A percentile compares a stretch with the other conserved stretches of the same genome.
These are phyloP conservation scores for Apotomis turbidana DNA, from an alignment of 2,888 invertebrate species.

Conservation along the genomic window DNA sequence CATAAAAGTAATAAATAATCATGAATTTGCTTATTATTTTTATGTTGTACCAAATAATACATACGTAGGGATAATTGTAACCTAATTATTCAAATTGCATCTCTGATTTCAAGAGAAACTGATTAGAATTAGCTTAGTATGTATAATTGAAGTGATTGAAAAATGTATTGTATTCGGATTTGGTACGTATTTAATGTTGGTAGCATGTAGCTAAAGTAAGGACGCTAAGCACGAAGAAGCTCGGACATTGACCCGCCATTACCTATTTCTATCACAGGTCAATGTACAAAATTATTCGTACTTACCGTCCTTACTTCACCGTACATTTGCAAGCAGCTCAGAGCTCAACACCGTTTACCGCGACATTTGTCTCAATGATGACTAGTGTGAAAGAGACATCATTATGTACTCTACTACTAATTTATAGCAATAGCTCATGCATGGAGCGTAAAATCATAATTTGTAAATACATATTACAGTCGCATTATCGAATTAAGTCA, in stretches of 20 bases:
- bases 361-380: background rate
- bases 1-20: slow-evolving; percentile 1
- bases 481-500: slow-evolving; percentile 41
- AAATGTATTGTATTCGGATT: background rate
- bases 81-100: slow-evolving; percentile 6
- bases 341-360: no score
- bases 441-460: background rate
- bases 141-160: background rate
- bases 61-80: background rate
- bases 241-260: no score
- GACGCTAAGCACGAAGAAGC: no score
- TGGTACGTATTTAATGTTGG: background rate
- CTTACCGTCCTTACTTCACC: no score
- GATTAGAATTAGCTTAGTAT: slow-evolving; percentile 1
- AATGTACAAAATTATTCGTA: no score
- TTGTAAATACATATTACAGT: slow-evolving; percentile 26
- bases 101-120: background rate
- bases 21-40: background rate
- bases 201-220: background rate
- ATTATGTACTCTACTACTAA: background rate
- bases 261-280: no score
- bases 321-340: no score
- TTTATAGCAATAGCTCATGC: background rate
- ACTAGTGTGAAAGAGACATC: background rate
- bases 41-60: background rate